phyloP scores from a whole-genome alignment of 2,113 vertebrate genomes.

The Donacobius atricapilla region DNA sequence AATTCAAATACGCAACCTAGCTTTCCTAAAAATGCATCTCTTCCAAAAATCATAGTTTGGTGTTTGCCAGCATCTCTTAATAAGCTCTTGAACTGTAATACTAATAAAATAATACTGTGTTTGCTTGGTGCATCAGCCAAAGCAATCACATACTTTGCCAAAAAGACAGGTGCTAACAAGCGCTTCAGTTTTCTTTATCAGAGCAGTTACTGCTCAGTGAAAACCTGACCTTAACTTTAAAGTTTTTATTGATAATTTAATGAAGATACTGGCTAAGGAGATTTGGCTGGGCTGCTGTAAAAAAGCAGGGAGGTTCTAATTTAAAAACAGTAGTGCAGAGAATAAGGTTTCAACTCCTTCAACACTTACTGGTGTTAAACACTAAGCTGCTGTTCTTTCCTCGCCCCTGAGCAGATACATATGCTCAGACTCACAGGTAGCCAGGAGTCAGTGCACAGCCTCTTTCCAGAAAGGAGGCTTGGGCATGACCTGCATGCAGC shows the following conservation, averaged over 20 bases:
- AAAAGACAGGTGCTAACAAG: slow-evolving; percentile 1
- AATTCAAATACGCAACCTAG: not conserved
- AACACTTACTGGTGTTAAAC: not conserved
- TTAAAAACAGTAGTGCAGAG: not conserved
- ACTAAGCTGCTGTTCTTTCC: not conserved
- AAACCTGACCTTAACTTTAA: not conserved
- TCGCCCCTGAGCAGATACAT: not conserved
- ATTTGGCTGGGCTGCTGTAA: not conserved
- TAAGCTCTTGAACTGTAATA: not conserved
- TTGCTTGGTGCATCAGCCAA: not conserved
- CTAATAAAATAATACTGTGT: not conserved
- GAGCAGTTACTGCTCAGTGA: not conserved
- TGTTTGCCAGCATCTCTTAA: not conserved
- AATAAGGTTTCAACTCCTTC: not conserved
- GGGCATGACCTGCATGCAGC: not conserved
- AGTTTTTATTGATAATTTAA: not conserved
- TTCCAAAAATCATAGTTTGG: not conserved
- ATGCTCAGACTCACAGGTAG: not conserved
- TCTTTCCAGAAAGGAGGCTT: not conserved
- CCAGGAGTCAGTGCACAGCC: not conserved
- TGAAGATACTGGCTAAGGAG: not conserved
- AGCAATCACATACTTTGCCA: not conserved
- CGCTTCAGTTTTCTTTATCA: slow-evolving; percentile 29
- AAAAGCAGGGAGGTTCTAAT: not conserved
- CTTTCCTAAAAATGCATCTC: not conserved